Percentiles rank a stretch among this genome's conserved stretches.
Evolutionary conservation across 2,888 invertebrate species (phyloP).

Genomic region (Coelopa pilipes): DNA sequence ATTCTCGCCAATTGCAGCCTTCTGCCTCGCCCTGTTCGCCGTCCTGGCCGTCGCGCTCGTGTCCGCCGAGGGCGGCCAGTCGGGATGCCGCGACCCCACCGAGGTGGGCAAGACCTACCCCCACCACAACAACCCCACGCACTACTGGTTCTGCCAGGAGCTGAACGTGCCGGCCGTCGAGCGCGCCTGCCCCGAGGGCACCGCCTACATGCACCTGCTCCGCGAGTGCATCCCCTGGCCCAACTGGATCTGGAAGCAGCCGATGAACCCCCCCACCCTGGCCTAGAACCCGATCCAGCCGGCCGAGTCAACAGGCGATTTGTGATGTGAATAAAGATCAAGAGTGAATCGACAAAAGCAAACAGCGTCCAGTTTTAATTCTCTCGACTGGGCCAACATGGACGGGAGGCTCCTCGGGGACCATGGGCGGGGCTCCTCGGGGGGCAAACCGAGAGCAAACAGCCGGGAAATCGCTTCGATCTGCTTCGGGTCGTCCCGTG

Average conservation of each 20-base stretch:
- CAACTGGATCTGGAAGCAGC: conserved; percentile 61
- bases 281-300: conserved; percentile 44
- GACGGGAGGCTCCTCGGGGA: too few species aligned
- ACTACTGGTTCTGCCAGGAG: conserved; percentile 60
- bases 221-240: conserved; percentile 63
- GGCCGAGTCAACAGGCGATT: too few species aligned
- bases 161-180: conserved; percentile 51
- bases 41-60: conserved; percentile 44
- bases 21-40: conserved; percentile 41
- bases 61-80: conserved; percentile 56
- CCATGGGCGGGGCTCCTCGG: too few species aligned
- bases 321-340: too few species aligned
- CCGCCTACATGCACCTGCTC: conserved; percentile 58
- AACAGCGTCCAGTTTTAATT: too few species aligned
- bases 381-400: too few species aligned
- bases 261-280: conserved; percentile 58
- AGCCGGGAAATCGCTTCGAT: too few species aligned
- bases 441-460: too few species aligned
- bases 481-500: too few species aligned
- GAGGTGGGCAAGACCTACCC: conserved; percentile 56
- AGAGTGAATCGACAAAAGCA: too few species aligned
- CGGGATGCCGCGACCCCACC: conserved; percentile 57
- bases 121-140: conserved; percentile 61
- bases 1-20: too few species aligned
- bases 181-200: conserved; percentile 54